Evolutionary conservation across 2,113 vertebrate species (phyloP), one percentile per base, ranked within the genome.

Genomic region (Psittacula cyanocephala): DNA sequence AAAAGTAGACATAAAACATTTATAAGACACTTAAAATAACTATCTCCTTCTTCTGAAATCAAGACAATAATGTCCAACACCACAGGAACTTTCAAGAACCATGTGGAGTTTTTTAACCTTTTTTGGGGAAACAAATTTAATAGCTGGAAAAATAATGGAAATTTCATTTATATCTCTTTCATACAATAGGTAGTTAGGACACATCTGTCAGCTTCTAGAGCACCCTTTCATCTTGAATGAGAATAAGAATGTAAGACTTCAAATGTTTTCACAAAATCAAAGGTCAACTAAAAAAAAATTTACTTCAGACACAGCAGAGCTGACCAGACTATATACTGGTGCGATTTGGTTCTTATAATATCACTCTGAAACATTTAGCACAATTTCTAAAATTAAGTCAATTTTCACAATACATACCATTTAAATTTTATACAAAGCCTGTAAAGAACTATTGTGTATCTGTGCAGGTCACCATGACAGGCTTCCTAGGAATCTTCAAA

Each of bases 61-160:
- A 71, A 41, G 16, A 27, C 1, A 67, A 59, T 49, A 76, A 64
- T 22, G 6, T 31, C 17, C 17, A 82, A 86, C 86, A 23, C 3
- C 10, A 60, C 3, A 28, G 7, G 13, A 72, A 69, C 13, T 44
- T 88, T 60, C 17, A 86, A 77, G 7, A 33, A 43, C 4, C 9
- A 14, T 20, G 5, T 24, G 23, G 4, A 0, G 4, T 59, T 53
- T 71, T 77, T 72, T 29, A 24, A 47, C 0, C 3, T 59, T 60
- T 79, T 83, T 46, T 3, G 0, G 9, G 9, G 4, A 92, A 88
- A 41, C 2, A 31, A 59, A 7, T 59, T 71, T 46, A 83, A 57
- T 8, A 9, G 17, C 7, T 62, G 7, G 28, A 63, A 91, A 91
- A 65, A 46, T 23, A 4, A 79, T 9, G 5, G 24, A 64, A 92